These are phyloP conservation scores for Callaeas wilsoni DNA, from an alignment of 2,113 vertebrate species.

Conservation along the genomic window DNA sequence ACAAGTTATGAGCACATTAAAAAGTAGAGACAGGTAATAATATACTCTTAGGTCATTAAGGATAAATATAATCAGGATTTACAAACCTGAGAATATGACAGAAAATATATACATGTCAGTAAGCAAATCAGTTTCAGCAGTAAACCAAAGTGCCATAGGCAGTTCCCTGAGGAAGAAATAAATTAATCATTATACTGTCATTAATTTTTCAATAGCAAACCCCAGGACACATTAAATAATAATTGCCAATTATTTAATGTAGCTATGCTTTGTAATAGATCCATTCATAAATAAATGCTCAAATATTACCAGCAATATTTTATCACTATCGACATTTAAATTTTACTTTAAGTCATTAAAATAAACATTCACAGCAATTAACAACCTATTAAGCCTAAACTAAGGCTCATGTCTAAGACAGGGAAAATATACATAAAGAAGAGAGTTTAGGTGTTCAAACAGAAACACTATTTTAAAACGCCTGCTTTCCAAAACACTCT, in stretches of 20 bases:
- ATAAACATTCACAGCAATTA: not conserved
- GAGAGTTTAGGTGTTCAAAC: not conserved
- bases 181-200: not conserved
- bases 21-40: not conserved
- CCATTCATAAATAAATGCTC: not conserved
- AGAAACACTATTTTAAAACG: not conserved
- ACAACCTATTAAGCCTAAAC: not conserved
- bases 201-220: not conserved
- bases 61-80: not conserved
- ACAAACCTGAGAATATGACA: slow-evolving; percentile 91
- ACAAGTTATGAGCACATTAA: not conserved
- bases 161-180: slow-evolving; percentile 77
- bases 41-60: not conserved
- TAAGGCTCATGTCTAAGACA: not conserved
- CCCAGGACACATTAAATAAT: not conserved
- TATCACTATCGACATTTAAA: not conserved
- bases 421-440: not conserved
- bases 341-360: not conserved
- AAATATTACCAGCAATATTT: not conserved
- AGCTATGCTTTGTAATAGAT: not conserved
- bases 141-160: slow-evolving; percentile 87
- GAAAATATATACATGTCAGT: slow-evolving; percentile 87
- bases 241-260: not conserved
- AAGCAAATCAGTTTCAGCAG: slow-evolving; percentile 84
- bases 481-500: not conserved